phyloP scores from a whole-genome alignment of 2,113 vertebrate species.

The Falco punctatus region DNA sequence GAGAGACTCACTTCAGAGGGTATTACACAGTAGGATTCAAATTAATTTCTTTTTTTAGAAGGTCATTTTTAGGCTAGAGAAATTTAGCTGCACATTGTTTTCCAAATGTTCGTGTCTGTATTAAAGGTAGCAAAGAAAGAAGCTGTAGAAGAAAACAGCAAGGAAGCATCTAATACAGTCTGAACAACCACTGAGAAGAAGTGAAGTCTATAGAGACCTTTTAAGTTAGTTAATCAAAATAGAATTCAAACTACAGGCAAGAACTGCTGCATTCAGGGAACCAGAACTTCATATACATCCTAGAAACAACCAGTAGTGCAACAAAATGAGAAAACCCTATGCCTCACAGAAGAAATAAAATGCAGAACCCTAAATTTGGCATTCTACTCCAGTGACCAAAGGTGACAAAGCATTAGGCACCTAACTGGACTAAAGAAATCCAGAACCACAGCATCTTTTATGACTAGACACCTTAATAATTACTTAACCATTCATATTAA shows the following conservation, averaged over 20 bases:
- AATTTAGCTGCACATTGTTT: neutral
- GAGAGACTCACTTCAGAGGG: neutral
- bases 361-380: neutral
- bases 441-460: neutral
- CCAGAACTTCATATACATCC: neutral
- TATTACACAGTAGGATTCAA: neutral
- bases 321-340: neutral
- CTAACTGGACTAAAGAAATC: neutral
- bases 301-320: neutral
- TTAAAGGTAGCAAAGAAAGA: neutral
- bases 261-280: neutral
- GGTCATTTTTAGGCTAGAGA: neutral
- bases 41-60: neutral
- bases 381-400: neutral
- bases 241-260: neutral
- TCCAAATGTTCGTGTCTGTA: neutral
- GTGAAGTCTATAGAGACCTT: neutral
- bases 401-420: neutral
- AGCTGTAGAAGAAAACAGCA: conserved; percentile 6
- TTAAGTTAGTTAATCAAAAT: neutral
- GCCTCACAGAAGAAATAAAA: neutral
- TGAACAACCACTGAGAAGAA: neutral
- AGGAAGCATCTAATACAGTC: neutral
- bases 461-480: neutral
- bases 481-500: neutral